A percentile compares a stretch with the other conserved stretches of the same genome.
Evolutionary conservation across 2,888 invertebrate genomes (phyloP).

Genomic region (Drosophila setosimentum): DNA sequence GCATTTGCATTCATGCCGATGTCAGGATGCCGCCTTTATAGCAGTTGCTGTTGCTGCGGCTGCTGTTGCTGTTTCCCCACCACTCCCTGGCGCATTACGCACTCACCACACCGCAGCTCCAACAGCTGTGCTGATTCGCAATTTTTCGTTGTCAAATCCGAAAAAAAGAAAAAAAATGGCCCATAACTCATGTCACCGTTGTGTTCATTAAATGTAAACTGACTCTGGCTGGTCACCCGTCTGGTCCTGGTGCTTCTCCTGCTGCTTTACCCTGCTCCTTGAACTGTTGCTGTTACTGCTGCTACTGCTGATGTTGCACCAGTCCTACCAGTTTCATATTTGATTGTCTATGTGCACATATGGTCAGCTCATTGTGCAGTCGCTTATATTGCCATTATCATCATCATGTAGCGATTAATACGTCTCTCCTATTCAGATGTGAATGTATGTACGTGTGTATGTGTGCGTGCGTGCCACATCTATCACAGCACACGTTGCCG

Average conservation of each 20-base stretch:
- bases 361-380: constrained; percentile 73
- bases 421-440: constrained; percentile 27
- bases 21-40: constrained; percentile 33
- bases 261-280: constrained; percentile 2
- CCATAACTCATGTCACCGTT: constrained; percentile 74
- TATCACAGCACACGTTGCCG: constrained; percentile 54
- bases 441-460: constrained; percentile 1
- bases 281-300: constrained; percentile 6
- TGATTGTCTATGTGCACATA: constrained; percentile 74
- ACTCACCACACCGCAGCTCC: constrained; percentile 34
- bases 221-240: constrained; percentile 41
- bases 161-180: constrained; percentile 52
- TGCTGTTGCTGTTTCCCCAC: not conserved
- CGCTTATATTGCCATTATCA: constrained; percentile 74
- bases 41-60: not conserved
- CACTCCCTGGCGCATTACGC: constrained; percentile 3
- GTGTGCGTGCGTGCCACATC: constrained; percentile 62
- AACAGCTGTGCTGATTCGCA: constrained; percentile 72
- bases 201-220: constrained; percentile 73
- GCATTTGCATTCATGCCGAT: constrained; percentile 69
- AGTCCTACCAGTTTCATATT: constrained; percentile 43
- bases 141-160: constrained; percentile 66
- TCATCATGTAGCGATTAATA: constrained; percentile 72
- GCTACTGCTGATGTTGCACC: constrained; percentile 21
- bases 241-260: constrained; percentile 18